phyloP scores from a whole-genome alignment of 2,888 invertebrate species.

The Agrotis puta region DNA sequence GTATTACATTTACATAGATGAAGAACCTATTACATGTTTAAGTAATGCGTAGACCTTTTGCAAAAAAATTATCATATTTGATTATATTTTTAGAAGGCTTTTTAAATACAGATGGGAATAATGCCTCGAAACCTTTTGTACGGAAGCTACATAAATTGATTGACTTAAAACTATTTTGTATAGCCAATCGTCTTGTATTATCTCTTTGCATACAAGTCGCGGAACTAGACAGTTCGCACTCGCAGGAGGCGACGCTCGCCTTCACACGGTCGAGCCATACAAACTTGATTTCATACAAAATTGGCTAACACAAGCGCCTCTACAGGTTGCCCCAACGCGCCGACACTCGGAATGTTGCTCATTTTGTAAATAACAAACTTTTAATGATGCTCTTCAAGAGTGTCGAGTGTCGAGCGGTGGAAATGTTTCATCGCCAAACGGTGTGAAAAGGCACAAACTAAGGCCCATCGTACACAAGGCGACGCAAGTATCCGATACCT shows the following conservation, averaged over 20 bases:
- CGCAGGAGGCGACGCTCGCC: slow-evolving; percentile 40
- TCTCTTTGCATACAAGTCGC: slow-evolving; percentile 24
- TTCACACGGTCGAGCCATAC: slow-evolving; percentile 47
- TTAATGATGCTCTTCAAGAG: slow-evolving; percentile 11
- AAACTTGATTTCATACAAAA: slow-evolving; percentile 52
- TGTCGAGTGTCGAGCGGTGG: background rate
- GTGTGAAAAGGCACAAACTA: slow-evolving; percentile 2
- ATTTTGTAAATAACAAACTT: slow-evolving; percentile 26
- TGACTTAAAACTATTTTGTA: background rate
- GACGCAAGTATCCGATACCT: too few species aligned
- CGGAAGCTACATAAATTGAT: background rate
- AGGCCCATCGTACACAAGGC: too few species aligned
- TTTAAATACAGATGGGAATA: background rate
- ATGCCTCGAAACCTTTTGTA: too few species aligned
- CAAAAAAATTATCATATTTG: background rate
- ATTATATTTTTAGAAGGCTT: background rate
- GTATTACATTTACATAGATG: background rate
- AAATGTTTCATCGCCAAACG: background rate
- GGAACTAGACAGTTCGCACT: slow-evolving; percentile 24
- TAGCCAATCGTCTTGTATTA: background rate
- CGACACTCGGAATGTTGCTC: slow-evolving; percentile 10
- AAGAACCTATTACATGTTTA: background rate
- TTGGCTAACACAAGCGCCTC: slow-evolving; percentile 23
- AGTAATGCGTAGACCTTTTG: background rate
- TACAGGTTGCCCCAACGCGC: slow-evolving; percentile 14